Conservation (phyloP, 2,888 invertebrate species). For the Tipula vernalis region DNA sequence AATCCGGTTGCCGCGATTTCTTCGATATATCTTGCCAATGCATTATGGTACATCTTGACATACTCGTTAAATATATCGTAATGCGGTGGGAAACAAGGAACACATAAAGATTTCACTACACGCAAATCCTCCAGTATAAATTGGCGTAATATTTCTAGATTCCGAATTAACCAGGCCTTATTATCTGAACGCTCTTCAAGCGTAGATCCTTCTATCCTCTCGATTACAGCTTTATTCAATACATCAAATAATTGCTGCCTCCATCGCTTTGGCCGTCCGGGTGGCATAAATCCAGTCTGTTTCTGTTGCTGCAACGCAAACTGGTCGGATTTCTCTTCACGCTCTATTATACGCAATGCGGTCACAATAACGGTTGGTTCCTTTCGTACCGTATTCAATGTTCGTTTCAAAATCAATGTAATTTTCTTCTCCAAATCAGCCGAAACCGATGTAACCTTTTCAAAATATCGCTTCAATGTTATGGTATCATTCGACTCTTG, state of each 20-base stretch:
- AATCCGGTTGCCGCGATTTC: conserved; percentile 78
- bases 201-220: conserved; percentile 88
- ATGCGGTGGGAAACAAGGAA: conserved; percentile 90
- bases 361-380: conserved; percentile 94
- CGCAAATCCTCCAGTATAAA: conserved; percentile 81
- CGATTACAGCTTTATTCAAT: conserved; percentile 62
- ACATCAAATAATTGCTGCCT: conserved; percentile 73
- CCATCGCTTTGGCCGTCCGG: conserved; percentile 90
- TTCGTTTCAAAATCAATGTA: conserved; percentile 74
- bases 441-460: conserved; percentile 85
- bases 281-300: conserved; percentile 82
- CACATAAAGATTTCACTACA: conserved; percentile 79
- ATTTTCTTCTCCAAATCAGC: conserved; percentile 83
- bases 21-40: conserved; percentile 69
- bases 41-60: conserved; percentile 86
- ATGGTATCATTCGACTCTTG: conserved; percentile 82
- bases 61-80: conserved; percentile 88
- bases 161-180: conserved; percentile 91
- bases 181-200: conserved; percentile 82
- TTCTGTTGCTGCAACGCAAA: conserved; percentile 66
- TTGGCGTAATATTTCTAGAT: conserved; percentile 78
- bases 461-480: conserved; percentile 90
- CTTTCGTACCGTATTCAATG: conserved; percentile 86
- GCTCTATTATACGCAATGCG: conserved; percentile 87
- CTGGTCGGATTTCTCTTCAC: conserved; percentile 91